Evolutionary conservation across 2,113 vertebrate species (phyloP).

Genomic region (Carollia perspicillata): DNA sequence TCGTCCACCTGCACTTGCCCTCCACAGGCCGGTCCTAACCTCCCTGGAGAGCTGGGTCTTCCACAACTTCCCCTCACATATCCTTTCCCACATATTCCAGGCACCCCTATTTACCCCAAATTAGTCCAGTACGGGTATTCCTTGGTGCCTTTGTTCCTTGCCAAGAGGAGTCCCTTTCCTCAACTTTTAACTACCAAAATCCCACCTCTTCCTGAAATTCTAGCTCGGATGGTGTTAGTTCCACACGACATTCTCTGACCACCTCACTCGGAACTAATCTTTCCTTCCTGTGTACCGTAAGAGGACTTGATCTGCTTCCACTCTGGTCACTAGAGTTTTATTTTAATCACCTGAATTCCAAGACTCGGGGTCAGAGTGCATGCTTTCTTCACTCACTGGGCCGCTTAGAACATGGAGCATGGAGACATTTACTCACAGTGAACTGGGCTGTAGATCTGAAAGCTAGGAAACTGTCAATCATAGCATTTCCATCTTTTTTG

Average conservation of each 20-base stretch:
- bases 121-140: background rate
- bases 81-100: background rate
- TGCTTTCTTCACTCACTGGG: background rate
- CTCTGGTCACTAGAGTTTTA: background rate
- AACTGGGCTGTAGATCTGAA: background rate
- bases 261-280: background rate
- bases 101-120: background rate
- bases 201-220: background rate
- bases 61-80: background rate
- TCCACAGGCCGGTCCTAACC: background rate
- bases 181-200: conserved; percentile 32
- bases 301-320: background rate
- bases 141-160: background rate
- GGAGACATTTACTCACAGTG: background rate
- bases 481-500: background rate
- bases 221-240: background rate
- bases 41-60: background rate
- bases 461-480: conserved; percentile 10
- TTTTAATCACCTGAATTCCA: background rate
- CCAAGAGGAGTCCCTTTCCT: background rate
- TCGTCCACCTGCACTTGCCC: background rate
- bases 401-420: background rate
- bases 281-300: background rate
- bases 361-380: background rate
- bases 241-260: background rate